A percentile compares a stretch with the other conserved stretches of the same genome.
phyloP scores from a whole-genome alignment of 2,113 vertebrate species.

The Perccottus glenii region DNA sequence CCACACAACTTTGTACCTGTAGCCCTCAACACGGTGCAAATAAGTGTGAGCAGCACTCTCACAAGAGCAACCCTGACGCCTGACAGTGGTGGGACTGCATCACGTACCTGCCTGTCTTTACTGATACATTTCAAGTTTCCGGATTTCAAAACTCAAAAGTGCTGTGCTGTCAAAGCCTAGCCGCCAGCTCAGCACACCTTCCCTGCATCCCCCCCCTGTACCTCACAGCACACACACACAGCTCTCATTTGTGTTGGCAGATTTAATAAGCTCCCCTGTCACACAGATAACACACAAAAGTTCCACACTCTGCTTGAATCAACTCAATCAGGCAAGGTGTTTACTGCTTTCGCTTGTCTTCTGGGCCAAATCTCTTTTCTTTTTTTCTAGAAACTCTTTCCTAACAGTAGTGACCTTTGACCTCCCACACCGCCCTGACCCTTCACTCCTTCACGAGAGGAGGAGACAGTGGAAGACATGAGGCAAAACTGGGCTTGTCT shows the following conservation, averaged over 20 bases:
- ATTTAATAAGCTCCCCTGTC: slow-evolving; percentile 62
- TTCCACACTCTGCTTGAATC: slow-evolving; percentile 10
- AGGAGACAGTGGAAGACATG: slow-evolving; percentile 12
- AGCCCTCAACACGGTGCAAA: too few species aligned
- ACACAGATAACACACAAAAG: slow-evolving; percentile 30
- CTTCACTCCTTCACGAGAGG: neutral
- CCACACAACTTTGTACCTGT: too few species aligned
- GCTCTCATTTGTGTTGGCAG: slow-evolving; percentile 32
- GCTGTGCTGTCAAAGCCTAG: slow-evolving; percentile 38
- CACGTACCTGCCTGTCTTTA: slow-evolving; percentile 33
- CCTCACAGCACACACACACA: slow-evolving; percentile 22
- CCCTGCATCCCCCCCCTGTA: slow-evolving; percentile 3
- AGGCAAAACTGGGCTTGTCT: slow-evolving; percentile 11
- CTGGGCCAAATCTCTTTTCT: neutral
- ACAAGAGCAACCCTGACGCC: slow-evolving; percentile 10
- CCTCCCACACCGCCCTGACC: slow-evolving; percentile 9
- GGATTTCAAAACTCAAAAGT: slow-evolving; percentile 36
- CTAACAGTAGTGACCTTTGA: slow-evolving; percentile 30
- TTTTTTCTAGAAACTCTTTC: neutral
- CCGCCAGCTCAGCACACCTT: slow-evolving; percentile 60
- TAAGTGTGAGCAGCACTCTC: neutral
- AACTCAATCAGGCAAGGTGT: slow-evolving; percentile 18
- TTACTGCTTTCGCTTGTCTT: slow-evolving; percentile 24
- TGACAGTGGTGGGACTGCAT: slow-evolving; percentile 17
- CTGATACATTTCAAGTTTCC: slow-evolving; percentile 26